A percentile compares a stretch with the other conserved stretches of the same genome.
Conservation (phyloP, 2,888 invertebrate genomes). For the Strigamia crassipes region DNA sequence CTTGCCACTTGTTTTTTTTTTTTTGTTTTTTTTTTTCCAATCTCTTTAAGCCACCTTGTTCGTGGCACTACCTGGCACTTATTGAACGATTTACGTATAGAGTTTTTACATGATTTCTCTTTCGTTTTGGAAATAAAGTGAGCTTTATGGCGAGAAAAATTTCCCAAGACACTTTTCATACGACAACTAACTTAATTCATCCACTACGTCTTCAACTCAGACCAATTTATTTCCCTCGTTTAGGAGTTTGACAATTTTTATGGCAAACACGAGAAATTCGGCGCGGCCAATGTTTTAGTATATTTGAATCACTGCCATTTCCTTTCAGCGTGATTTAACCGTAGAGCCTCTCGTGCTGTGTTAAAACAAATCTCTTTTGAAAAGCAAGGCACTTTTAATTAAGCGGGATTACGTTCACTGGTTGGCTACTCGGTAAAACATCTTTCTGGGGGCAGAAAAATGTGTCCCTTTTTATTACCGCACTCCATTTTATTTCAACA, state of each 20-base stretch:
- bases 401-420: neutral
- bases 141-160: neutral
- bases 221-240: neutral
- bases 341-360: neutral
- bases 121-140: no score
- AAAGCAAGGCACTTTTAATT: constrained; percentile 14
- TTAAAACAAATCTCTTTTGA: constrained; percentile 28
- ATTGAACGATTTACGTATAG: no score
- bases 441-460: neutral
- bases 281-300: neutral
- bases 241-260: neutral
- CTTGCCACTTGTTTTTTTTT: no score
- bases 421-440: neutral
- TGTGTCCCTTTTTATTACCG: neutral
- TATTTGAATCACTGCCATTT: constrained; percentile 7
- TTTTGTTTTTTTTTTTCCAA: no score
- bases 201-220: neutral
- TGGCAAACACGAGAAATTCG: neutral
- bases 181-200: neutral
- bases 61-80: no score
- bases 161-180: neutral
- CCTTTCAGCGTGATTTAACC: neutral
- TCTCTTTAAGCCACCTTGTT: no score
- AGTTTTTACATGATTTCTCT: no score
- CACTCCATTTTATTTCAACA: neutral